Conservation (phyloP, 2,113 vertebrate species). For the Aleadryas rufinucha region DNA sequence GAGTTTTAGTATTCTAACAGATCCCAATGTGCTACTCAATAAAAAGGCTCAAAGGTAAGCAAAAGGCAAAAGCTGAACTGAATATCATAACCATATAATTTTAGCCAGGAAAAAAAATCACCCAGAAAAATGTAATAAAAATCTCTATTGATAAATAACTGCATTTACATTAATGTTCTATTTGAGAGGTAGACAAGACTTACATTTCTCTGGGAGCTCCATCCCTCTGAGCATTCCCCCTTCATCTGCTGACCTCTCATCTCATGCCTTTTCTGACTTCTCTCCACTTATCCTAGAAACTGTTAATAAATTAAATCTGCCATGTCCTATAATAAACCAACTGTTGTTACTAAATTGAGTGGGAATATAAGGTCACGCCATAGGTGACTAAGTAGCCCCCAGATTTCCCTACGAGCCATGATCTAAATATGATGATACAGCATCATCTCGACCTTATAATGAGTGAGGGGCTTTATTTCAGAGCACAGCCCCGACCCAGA, state of each 20-base stretch:
- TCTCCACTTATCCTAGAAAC: constrained; percentile 59
- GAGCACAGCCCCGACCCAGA: not conserved
- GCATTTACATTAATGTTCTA: not conserved
- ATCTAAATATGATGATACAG: constrained; percentile 74
- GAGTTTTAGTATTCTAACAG: not conserved
- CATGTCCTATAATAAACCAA: constrained; percentile 59
- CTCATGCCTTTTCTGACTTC: constrained; percentile 25
- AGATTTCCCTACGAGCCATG: constrained; percentile 72
- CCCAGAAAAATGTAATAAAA: not conserved
- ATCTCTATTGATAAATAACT: not conserved
- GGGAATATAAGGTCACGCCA: constrained; percentile 72
- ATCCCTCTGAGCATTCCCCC: not conserved
- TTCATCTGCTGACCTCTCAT: not conserved
- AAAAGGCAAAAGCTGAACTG: not conserved
- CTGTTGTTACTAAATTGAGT: constrained; percentile 76
- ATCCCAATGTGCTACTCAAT: not conserved
- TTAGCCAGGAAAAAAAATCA: not conserved
- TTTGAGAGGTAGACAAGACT: constrained; percentile 47
- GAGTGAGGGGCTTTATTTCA: constrained; percentile 67
- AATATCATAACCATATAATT: not conserved
- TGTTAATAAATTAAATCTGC: constrained; percentile 60
- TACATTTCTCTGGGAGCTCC: constrained; percentile 54
- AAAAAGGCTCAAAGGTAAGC: not conserved
- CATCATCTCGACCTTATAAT: constrained; percentile 74
- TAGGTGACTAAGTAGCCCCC: constrained; percentile 75